Evolutionary conservation across 2,113 vertebrate species (phyloP), one percentile per base, ranked within the genome.

Genomic region (Grus americana): DNA sequence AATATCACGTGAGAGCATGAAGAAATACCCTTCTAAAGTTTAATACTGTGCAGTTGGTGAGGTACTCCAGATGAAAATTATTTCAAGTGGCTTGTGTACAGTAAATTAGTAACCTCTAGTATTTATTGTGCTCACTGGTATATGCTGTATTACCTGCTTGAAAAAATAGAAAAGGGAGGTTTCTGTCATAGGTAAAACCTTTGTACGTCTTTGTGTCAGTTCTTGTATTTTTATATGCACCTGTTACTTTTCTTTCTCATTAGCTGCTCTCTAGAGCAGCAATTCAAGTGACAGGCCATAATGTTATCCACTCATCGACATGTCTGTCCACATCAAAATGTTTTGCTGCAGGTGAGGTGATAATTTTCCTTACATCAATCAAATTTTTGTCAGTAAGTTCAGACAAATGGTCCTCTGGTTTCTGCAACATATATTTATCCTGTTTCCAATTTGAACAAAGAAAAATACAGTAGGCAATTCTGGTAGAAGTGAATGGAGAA

Each of bases 291-390:
- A 67, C 93, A 95, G 82, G 23, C 72, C 72, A 22, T 63, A 75
- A 50, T 2, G n/a, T 94, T 84, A 84, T 40, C 92, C 88, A 32
- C 80, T 94, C 76, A 73, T 66, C 1, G 15, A 44, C 46, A 5
- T 44, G 79, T 83, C 93, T 91, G 65, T 81, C 90, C 89, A 57
- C 66, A 85, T 87, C 83, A 38, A 17, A 76, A 55, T 61, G 55
- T 94, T 93, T 78, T 72, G 79, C 65, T 93, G 71, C 73, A 91
- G 76, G 62, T 81, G 66, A 94, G 94, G 57, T 57, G 63, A 72
- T 92, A 61, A 79, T 92, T 95, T 93, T 72, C 66, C 49, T 78
- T 46, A 26, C 46, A 81, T 93, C 96, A 93, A 29, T 95, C 85
- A 91, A 70, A 66, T 10, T 74, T 46, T 32, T 94, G 81, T 86